Evolutionary conservation across 1,140 invertebrate genomes (phyloP), one percentile per base, ranked within the genome.

Genomic region (Zelostemma sp.): DNA sequence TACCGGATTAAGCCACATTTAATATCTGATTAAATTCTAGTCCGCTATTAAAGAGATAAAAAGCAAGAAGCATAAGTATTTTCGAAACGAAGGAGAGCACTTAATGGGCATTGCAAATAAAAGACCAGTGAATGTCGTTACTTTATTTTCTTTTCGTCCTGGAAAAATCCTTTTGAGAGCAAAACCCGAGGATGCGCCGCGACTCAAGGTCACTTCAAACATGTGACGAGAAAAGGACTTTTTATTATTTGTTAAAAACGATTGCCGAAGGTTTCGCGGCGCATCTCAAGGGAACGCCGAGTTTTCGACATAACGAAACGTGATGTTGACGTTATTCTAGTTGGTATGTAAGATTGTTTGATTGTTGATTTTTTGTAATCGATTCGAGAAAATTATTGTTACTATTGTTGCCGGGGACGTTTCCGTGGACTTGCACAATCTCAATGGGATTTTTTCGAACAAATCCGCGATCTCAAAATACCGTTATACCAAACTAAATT

Each of bases 21-120:
- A 80, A 82, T 82, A 79, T 81, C 74, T 72, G 67, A 81, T 82
- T 80, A 82, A 84, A 80, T 82, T 84, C 81, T 85, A 85, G 81
- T 84, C 81, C 69, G 74, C 80, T 78, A 72, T 80, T 78, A 61
- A 81, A 67, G 25, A 77, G 68, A 54, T 49, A 51, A 35, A 62
- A 58, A 73, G n/a, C n/a, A n/a, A 72, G 62, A 68, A 68, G 60
- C 55, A 64, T 61, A 65, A 73, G 68, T 72, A 72, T 72, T 69
- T 70, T 64, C 70, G 51, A 67, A 70, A 64, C 18, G 68, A 49
- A 54, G 47, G 63, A 62, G 51, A 70, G 47, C 57, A 71, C 66
- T 68, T 74, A 77, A 80, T 77, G 82, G 80, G 80, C 80, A 82
- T 83, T 84, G 75, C 64, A 73, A 71, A 61, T 56, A 69, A 76